These are phyloP conservation scores for Polydesmus complanatus DNA, from an alignment of 2,888 invertebrate genomes.

Conservation along the genomic window DNA sequence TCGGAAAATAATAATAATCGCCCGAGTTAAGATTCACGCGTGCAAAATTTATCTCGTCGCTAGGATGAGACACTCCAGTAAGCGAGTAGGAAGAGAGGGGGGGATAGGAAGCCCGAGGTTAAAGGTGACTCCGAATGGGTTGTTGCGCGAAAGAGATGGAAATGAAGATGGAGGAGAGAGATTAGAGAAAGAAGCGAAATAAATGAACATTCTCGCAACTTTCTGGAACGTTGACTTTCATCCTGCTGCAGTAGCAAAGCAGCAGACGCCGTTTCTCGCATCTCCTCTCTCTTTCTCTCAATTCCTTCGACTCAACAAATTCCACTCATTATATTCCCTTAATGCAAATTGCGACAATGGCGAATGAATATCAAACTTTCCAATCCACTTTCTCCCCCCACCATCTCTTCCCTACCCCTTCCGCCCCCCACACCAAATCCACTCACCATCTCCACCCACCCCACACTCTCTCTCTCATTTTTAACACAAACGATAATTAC, in stretches of 20 bases:
- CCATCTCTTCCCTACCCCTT: not conserved
- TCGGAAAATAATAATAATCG: too few relatives aligned
- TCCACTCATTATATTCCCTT: not conserved
- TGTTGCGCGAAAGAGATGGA: not conserved
- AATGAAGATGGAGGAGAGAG: not conserved
- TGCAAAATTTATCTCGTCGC: too few relatives aligned
- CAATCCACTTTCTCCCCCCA: too few relatives aligned
- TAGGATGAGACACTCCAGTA: too few relatives aligned
- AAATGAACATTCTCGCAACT: not conserved
- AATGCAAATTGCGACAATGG: not conserved
- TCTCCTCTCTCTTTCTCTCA: too few relatives aligned
- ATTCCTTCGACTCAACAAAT: not conserved
- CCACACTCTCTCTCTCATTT: not conserved
- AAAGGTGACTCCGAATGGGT: not conserved
- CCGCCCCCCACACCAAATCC: not conserved
- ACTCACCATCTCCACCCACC: not conserved
- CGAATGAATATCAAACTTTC: not conserved
- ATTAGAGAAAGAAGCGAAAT: not conserved
- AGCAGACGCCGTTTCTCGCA: not conserved
- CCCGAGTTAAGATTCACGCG: too few relatives aligned
- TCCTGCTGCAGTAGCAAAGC: too few relatives aligned
- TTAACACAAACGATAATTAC: constrained; percentile 4
- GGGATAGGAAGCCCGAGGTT: not conserved
- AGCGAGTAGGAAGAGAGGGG: too few relatives aligned
- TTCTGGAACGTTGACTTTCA: not conserved